phyloP scores from a whole-genome alignment of 1,140 invertebrate genomes.

The Drosophila auraria region DNA sequence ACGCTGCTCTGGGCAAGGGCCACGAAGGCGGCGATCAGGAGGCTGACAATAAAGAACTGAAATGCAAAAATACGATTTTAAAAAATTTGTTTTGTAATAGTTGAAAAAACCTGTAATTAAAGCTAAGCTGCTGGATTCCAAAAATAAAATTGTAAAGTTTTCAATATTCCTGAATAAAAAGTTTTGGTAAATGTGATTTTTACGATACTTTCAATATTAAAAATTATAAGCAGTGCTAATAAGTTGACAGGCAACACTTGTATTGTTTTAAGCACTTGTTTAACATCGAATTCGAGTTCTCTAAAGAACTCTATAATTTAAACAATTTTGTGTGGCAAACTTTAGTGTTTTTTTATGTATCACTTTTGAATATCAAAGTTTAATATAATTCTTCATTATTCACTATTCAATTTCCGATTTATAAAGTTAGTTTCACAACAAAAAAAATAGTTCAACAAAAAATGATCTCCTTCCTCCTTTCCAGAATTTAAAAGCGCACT shows the following conservation, averaged over 20 bases:
- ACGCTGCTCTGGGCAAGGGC: constrained; percentile 64
- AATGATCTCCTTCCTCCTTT: background rate
- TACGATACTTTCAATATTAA: no score
- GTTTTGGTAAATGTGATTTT: background rate
- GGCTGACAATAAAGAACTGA: constrained; percentile 63
- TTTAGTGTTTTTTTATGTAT: background rate
- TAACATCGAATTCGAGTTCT: background rate
- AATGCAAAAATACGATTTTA: background rate
- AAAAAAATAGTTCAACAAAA: background rate
- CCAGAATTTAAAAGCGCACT: background rate
- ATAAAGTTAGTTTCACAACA: background rate
- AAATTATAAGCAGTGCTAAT: no score
- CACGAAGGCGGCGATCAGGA: constrained; percentile 64
- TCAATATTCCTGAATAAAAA: background rate
- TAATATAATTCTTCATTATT: no score
- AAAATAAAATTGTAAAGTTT: background rate
- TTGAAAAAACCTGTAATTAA: no score
- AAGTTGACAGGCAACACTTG: background rate
- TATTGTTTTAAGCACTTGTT: background rate
- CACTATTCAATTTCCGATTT: background rate
- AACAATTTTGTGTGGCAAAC: background rate
- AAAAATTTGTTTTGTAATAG: background rate
- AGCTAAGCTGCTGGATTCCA: background rate
- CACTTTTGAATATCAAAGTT: background rate
- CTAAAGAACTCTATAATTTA: background rate